Conservation (phyloP, 2,888 invertebrate genomes). For the Tipula helvola region DNA sequence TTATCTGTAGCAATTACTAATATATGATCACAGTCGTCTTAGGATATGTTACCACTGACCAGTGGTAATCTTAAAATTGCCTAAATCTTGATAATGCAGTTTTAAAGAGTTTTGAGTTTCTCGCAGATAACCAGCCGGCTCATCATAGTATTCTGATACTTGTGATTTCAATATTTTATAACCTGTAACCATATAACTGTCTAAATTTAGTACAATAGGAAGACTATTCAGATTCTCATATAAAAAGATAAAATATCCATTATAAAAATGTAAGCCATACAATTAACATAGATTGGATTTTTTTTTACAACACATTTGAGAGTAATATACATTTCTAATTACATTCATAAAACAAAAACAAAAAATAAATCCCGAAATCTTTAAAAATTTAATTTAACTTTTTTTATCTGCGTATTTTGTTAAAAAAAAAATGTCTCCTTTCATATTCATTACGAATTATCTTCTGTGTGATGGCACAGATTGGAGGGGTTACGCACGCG, state of each 20-base stretch:
- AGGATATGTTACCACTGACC: no score
- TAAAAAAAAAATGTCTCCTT: not conserved
- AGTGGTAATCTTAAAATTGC: no score
- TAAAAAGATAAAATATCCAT: not conserved
- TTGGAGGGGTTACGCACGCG: not conserved
- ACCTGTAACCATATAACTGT: not conserved
- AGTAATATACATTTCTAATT: slow-evolving; percentile 4
- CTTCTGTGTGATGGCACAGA: not conserved
- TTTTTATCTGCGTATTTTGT: not conserved
- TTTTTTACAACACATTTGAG: not conserved
- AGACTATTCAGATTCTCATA: not conserved
- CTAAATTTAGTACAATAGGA: not conserved
- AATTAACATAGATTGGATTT: slow-evolving; percentile 4
- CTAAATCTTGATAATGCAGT: no score
- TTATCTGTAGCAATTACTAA: no score
- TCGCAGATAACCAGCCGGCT: no score
- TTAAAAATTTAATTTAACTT: not conserved
- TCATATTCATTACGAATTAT: not conserved
- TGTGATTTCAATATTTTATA: not conserved
- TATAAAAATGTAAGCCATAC: slow-evolving; percentile 4
- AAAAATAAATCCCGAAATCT: not conserved
- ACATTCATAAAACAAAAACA: not conserved
- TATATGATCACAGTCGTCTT: no score
- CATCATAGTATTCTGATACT: not conserved
- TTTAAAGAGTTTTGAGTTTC: no score